phyloP scores from a whole-genome alignment of 2,113 vertebrate species.

The Pungitius pungitius region DNA sequence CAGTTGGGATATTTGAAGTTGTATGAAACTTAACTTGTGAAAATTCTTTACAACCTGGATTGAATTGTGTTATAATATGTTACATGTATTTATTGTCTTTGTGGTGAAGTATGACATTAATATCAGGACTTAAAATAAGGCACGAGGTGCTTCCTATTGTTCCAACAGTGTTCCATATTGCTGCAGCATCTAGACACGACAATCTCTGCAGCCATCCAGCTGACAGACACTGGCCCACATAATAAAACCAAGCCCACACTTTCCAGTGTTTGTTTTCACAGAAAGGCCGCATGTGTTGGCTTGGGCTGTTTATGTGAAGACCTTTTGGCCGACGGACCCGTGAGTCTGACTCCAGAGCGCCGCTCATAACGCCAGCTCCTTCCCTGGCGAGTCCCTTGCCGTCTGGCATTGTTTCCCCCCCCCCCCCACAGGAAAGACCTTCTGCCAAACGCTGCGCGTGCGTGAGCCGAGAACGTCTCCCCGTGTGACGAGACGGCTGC shows the following conservation, averaged over 20 bases:
- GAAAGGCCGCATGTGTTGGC: slow-evolving; percentile 50
- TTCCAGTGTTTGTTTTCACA: slow-evolving; percentile 58
- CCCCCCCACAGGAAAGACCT: slow-evolving; percentile 48
- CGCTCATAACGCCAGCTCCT: slow-evolving; percentile 46
- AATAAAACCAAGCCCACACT: slow-evolving; percentile 40
- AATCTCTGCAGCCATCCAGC: slow-evolving; percentile 27
- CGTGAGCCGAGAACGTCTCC: slow-evolving; percentile 37
- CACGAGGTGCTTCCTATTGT: slow-evolving; percentile 9
- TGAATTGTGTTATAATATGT: neutral
- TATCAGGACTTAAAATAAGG: slow-evolving; percentile 4
- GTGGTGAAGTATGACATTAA: slow-evolving; percentile 1
- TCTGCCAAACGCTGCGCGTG: slow-evolving; percentile 55
- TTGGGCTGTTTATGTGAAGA: slow-evolving; percentile 46
- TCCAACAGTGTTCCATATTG: slow-evolving; percentile 50
- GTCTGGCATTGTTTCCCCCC: slow-evolving; percentile 52
- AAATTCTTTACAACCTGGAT: neutral
- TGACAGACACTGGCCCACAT: slow-evolving; percentile 49
- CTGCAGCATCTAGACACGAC: slow-evolving; percentile 57
- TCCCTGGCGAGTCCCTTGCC: slow-evolving; percentile 27
- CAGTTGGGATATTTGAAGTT: neutral
- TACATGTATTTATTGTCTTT: neutral
- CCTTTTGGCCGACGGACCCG: slow-evolving; percentile 45
- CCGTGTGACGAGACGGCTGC: slow-evolving; percentile 11
- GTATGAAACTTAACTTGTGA: neutral
- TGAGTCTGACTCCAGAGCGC: slow-evolving; percentile 19